Evolutionary conservation across 2,888 invertebrate species (phyloP).

Genomic region (Polyommatus iphigenia): DNA sequence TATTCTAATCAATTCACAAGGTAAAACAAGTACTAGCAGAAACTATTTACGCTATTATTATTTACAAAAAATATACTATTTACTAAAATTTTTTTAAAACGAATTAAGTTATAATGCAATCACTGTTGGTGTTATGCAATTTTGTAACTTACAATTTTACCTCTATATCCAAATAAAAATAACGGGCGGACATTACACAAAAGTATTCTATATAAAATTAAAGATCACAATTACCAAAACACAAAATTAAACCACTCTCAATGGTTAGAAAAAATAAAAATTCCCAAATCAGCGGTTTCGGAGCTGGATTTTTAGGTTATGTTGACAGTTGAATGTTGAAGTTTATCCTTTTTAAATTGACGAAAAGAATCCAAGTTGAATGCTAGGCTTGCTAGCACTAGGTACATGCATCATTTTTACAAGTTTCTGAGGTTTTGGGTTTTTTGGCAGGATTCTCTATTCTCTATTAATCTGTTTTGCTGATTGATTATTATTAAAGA

Average conservation of each 20-base stretch:
- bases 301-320: conserved; percentile 23
- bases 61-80: neutral
- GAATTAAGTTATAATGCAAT: neutral
- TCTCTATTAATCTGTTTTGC: too few species aligned
- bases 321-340: conserved; percentile 7
- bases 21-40: neutral
- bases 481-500: too few species aligned
- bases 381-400: too few species aligned
- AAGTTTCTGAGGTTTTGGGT: too few species aligned
- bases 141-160: conserved; percentile 56
- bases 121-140: conserved; percentile 40
- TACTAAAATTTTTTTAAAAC: too few species aligned
- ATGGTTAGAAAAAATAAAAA: neutral
- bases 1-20: neutral
- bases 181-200: conserved; percentile 47
- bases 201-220: neutral
- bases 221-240: conserved; percentile 18
- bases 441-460: too few species aligned
- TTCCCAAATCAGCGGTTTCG: neutral
- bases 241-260: neutral
- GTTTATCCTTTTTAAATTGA: conserved; percentile 16
- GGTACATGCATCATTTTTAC: too few species aligned
- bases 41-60: neutral
- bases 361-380: neutral
- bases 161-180: conserved; percentile 56